Evolutionary conservation across 2,888 invertebrate genomes (phyloP), one percentile per base, ranked within the genome.

Genomic region (Cinara cedri): DNA sequence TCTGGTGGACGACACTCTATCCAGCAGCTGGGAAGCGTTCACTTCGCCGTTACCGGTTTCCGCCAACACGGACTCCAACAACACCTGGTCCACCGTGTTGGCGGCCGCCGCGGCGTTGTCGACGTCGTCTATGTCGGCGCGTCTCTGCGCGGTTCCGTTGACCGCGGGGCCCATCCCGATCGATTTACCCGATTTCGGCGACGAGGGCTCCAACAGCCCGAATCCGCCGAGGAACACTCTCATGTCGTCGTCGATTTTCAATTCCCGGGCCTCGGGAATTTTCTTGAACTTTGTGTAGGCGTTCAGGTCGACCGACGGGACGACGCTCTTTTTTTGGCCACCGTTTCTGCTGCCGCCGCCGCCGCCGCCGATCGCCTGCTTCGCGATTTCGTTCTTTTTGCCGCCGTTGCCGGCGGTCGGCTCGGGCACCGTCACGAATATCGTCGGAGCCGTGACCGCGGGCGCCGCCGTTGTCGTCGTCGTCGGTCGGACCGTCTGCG

Each of bases 261-360:
- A 1, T 44, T 84, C 84, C 3, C 86, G 84, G 3, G 82, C 2
- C 84, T 85, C n/a, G 81, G 87, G 87, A 2, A 88, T 82, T 1
- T 87, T 87, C 80, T 87, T 87, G 82, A 88, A 88, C 66, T 84
- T 85, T 0, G 85, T 85, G 81, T 87, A 87, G 0, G 86, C 86
- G 63, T 84, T 85, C 1, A 84, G 82, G 60, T 84, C 85, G 21
- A 60, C 34, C 16, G 75, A n/a, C 13, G 76, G 68, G 0, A 26
- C 62, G 19, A 54, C n/a, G 24, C 34, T 68, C 26, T 68, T 68
- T 51, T 24, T 34, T 26, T 1, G 16, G 46, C 16, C 34, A 34
- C 34, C 9, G 11, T 34, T 54, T 14, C 19, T 51, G 9, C 14
- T 26, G 14, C 24, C 51, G 14, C n/a, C n/a, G 16, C 19, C 34